Evolutionary conservation across 2,797 vertebrate genomes (phyloP).

Genomic region (Iguana delicatissima): DNA sequence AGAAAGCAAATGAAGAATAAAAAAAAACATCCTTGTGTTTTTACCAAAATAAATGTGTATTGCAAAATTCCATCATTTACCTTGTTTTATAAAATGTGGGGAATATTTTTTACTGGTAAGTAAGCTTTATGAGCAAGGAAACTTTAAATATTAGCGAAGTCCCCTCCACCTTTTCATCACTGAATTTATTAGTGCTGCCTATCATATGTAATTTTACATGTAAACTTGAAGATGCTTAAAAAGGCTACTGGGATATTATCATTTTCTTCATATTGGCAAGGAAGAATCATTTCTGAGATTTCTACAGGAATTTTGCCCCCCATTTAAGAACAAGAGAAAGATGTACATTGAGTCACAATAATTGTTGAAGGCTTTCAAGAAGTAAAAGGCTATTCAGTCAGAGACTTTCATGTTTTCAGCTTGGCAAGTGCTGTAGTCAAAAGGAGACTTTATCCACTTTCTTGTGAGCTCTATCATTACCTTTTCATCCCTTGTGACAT

Average conservation of each 20-base stretch:
- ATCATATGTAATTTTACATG: conserved; percentile 38
- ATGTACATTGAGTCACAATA: conserved; percentile 65
- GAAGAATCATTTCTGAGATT: conserved; percentile 72
- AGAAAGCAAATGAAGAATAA: neutral
- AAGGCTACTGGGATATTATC: conserved; percentile 53
- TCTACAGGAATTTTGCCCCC: conserved; percentile 69
- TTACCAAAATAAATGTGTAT: conserved; percentile 20
- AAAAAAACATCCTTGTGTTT: neutral
- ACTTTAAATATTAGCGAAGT: conserved; percentile 30
- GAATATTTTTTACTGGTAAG: conserved; percentile 33
- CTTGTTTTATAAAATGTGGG: conserved; percentile 52
- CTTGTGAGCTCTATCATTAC: conserved; percentile 79
- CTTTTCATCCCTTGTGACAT: conserved; percentile 83
- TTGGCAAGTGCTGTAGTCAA: conserved; percentile 77
- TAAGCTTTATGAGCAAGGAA: neutral
- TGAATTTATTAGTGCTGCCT: conserved; percentile 57
- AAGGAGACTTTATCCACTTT: conserved; percentile 80
- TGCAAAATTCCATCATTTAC: neutral
- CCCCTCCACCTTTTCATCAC: conserved; percentile 19
- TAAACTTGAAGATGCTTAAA: conserved; percentile 54
- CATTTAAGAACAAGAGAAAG: conserved; percentile 36
- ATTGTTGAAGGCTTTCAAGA: conserved; percentile 78
- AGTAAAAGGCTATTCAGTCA: conserved; percentile 70
- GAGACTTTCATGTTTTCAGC: conserved; percentile 80
- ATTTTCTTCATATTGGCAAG: conserved; percentile 54